These are phyloP conservation scores for Eulemur mongoz DNA, from an alignment of 2,797 vertebrate genomes.

Conservation along the genomic window DNA sequence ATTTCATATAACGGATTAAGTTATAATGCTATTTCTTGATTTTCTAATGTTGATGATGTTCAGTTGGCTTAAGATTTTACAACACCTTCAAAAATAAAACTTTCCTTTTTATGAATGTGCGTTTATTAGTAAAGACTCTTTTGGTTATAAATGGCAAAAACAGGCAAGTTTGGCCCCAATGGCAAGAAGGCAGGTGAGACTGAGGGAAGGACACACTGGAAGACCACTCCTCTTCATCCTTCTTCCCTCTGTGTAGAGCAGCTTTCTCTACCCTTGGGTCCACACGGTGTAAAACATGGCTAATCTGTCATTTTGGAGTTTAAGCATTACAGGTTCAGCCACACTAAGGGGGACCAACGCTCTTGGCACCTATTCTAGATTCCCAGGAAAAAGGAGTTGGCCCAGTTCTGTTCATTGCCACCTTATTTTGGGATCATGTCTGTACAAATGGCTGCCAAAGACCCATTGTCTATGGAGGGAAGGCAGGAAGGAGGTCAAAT, in stretches of 20 bases:
- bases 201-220: not conserved
- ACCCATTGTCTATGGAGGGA: not conserved
- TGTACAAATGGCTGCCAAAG: not conserved
- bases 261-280: not conserved
- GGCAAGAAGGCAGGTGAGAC: not conserved
- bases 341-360: not conserved
- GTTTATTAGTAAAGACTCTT: not conserved
- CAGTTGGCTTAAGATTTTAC: not conserved
- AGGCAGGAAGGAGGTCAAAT: not conserved
- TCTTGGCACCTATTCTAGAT: not conserved
- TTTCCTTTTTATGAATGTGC: not conserved
- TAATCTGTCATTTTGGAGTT: not conserved
- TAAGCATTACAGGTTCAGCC: not conserved
- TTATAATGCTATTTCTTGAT: constrained; percentile 10
- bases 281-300: not conserved
- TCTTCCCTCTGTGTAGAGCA: not conserved
- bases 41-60: not conserved
- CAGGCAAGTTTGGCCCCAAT: not conserved
- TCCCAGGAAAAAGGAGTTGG: not conserved
- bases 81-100: not conserved
- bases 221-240: not conserved
- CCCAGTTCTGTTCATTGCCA: not conserved
- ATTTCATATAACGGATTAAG: constrained; percentile 25
- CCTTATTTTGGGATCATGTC: not conserved
- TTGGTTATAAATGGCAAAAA: not conserved